phyloP scores from a whole-genome alignment of 2,113 vertebrate species.

The Crypturellus undulatus region DNA sequence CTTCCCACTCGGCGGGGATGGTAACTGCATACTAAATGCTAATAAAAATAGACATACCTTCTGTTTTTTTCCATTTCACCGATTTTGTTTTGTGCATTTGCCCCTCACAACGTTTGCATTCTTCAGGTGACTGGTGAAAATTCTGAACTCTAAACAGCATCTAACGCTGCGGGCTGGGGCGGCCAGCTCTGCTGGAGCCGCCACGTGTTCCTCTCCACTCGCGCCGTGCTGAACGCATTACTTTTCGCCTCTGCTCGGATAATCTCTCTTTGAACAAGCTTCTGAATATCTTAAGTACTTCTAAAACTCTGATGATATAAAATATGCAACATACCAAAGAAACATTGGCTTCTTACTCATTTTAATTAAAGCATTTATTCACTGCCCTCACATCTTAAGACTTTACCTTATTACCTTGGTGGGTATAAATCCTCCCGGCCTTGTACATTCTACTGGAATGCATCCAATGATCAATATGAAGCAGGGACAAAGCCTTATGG shows the following conservation, averaged over 20 bases:
- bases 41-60: background rate
- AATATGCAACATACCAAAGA: background rate
- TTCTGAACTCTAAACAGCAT: background rate
- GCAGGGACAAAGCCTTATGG: background rate
- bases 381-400: background rate
- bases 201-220: background rate
- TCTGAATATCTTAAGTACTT: background rate
- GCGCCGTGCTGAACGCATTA: background rate
- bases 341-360: background rate
- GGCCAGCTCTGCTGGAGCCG: background rate
- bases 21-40: background rate
- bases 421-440: background rate
- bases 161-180: background rate
- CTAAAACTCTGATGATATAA: background rate
- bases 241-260: background rate
- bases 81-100: background rate
- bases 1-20: no score
- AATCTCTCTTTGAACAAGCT: background rate
- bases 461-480: background rate
- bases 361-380: slow-evolving; percentile 43
- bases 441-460: background rate
- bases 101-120: background rate
- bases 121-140: background rate
- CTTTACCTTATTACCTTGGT: background rate
- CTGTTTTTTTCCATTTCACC: background rate